Conservation (phyloP, 2,888 invertebrate species). For the Platynereis dumerilii region DNA sequence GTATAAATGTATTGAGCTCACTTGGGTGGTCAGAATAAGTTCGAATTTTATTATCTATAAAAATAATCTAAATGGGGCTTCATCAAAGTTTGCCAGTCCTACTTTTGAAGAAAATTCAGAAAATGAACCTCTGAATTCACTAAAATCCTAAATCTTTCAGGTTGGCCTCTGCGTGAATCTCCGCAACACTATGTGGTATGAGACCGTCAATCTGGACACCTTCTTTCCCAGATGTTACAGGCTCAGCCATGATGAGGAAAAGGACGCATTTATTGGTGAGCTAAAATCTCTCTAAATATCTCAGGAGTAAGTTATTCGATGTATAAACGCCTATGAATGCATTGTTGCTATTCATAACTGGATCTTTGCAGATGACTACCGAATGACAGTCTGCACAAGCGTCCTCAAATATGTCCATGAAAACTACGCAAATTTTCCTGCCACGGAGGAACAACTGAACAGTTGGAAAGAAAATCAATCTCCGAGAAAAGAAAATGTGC, state of each 20-base stretch:
- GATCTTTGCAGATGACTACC: slow-evolving; percentile 78
- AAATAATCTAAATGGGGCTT: too few relatives aligned
- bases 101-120: too few relatives aligned
- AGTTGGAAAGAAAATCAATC: slow-evolving; percentile 13
- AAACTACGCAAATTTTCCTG: slow-evolving; percentile 49
- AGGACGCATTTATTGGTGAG: slow-evolving; percentile 45
- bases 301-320: too few relatives aligned
- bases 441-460: slow-evolving; percentile 2
- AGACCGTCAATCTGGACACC: slow-evolving; percentile 71
- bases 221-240: slow-evolving; percentile 87
- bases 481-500: background rate
- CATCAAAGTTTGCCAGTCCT: too few relatives aligned
- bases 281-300: too few relatives aligned
- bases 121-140: too few relatives aligned
- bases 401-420: slow-evolving; percentile 79
- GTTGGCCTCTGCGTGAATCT: slow-evolving; percentile 44
- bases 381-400: slow-evolving; percentile 85
- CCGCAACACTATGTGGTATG: slow-evolving; percentile 44
- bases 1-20: too few relatives aligned
- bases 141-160: too few relatives aligned
- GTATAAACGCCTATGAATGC: too few relatives aligned
- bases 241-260: slow-evolving; percentile 64
- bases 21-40: too few relatives aligned
- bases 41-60: too few relatives aligned
- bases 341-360: too few relatives aligned